phyloP scores from a whole-genome alignment of 1,140 invertebrate genomes.

The Caenorhabditis latens region DNA sequence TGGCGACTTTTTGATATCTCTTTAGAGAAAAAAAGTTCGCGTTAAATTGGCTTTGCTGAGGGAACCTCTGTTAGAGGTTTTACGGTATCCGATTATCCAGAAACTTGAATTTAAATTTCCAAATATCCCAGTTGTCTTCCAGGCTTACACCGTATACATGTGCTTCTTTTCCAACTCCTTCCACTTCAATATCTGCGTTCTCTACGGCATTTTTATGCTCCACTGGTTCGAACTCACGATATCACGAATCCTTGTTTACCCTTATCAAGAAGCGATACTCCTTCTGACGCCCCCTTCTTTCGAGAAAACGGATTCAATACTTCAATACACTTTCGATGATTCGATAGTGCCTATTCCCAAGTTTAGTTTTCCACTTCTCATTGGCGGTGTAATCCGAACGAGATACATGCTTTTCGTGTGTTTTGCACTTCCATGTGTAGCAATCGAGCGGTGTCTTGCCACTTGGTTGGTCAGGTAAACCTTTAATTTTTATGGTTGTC shows the following conservation, averaged over 20 bases:
- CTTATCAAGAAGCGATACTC: slow-evolving; percentile 12
- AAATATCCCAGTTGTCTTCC: not conserved
- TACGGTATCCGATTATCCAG: too few species aligned
- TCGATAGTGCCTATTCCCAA: not conserved
- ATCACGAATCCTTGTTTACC: slow-evolving; percentile 2
- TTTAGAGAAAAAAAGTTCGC: too few species aligned
- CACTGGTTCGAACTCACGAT: slow-evolving; percentile 31
- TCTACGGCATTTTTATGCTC: slow-evolving; percentile 1
- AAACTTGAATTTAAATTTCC: not conserved
- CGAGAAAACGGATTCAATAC: not conserved
- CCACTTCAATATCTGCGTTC: not conserved
- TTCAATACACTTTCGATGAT: slow-evolving; percentile 11
- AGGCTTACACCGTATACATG: slow-evolving; percentile 36
- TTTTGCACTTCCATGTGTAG: slow-evolving; percentile 8
- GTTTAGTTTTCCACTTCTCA: not conserved
- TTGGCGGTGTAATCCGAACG: not conserved
- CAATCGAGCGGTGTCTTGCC: slow-evolving; percentile 10
- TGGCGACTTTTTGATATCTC: too few species aligned
- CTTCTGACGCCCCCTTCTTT: not conserved
- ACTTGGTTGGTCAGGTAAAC: slow-evolving; percentile 25
- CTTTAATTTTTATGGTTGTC: not conserved
- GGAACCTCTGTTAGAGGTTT: too few species aligned
- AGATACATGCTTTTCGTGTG: slow-evolving; percentile 15
- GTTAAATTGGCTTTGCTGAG: too few species aligned
- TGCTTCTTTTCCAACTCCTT: not conserved